Evolutionary conservation across 2,113 vertebrate species (phyloP).

Genomic region (Agelaius phoeniceus): DNA sequence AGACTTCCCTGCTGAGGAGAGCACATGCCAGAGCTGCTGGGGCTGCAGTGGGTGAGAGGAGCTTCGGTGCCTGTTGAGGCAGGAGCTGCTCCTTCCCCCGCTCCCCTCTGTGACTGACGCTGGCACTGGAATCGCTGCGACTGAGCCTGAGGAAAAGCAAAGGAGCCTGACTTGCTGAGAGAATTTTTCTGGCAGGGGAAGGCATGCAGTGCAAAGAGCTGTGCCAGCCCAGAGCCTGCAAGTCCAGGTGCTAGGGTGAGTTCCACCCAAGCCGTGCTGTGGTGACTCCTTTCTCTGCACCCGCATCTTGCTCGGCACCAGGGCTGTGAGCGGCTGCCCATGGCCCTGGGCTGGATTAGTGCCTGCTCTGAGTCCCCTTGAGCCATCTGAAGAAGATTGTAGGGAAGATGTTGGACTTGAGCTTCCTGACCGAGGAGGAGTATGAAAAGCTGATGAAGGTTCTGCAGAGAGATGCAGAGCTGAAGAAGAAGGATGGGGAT

Average conservation of each 20-base stretch:
- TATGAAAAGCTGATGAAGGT: slow-evolving; percentile 73
- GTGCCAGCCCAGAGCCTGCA: not conserved
- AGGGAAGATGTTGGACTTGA: slow-evolving; percentile 72
- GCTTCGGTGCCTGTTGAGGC: not conserved
- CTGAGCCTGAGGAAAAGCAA: not conserved
- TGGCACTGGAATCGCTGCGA: not conserved
- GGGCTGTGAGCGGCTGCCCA: not conserved
- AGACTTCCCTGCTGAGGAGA: not conserved
- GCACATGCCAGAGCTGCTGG: not conserved
- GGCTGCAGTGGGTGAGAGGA: not conserved
- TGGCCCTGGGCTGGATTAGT: slow-evolving; percentile 6
- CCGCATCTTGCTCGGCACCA: not conserved
- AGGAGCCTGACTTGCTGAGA: not conserved
- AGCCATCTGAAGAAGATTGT: not conserved
- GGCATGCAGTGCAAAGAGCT: not conserved
- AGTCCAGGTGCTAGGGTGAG: not conserved
- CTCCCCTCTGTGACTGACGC: not conserved
- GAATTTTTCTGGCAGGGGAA: not conserved
- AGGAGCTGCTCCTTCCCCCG: not conserved
- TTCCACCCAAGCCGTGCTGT: not conserved
- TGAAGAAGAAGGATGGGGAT: slow-evolving; percentile 74
- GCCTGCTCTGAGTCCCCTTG: not conserved
- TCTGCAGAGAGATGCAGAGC: slow-evolving; percentile 74
- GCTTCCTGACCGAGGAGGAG: slow-evolving; percentile 73
- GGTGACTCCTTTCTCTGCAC: not conserved